phyloP scores from a whole-genome alignment of 2,797 vertebrate species.

The Amblyraja radiata region DNA sequence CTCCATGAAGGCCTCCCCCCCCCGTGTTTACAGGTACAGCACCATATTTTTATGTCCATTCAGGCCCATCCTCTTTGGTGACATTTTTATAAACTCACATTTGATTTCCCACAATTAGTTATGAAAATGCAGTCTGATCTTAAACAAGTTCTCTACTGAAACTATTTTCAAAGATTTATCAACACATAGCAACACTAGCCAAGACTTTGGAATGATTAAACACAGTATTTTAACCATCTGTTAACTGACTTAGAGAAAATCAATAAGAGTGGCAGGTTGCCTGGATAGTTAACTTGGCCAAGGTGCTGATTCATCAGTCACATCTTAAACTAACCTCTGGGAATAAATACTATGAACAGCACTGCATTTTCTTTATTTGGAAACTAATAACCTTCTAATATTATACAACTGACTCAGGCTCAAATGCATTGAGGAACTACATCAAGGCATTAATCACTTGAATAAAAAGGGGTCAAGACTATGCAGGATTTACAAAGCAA shows the following conservation, averaged over 20 bases:
- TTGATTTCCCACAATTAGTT: not conserved
- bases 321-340: not conserved
- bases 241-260: too few relatives aligned
- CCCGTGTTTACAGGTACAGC: too few relatives aligned
- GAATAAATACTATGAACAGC: not conserved
- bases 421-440: not conserved
- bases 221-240: not conserved
- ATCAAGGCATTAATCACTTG: not conserved
- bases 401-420: constrained; percentile 21
- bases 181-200: not conserved
- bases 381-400: constrained; percentile 21
- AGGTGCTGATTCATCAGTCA: not conserved
- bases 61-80: not conserved
- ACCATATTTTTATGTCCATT: too few relatives aligned
- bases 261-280: too few relatives aligned
- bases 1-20: too few relatives aligned
- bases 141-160: not conserved
- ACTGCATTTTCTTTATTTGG: constrained; percentile 30
- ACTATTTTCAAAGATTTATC: not conserved
- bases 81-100: not conserved
- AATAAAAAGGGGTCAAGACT: not conserved
- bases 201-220: not conserved
- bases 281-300: not conserved
- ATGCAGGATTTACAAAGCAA: not conserved
- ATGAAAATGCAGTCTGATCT: not conserved